Evolutionary conservation across 1,140 invertebrate genomes (phyloP).

Genomic region (Sitophilus oryzae): DNA sequence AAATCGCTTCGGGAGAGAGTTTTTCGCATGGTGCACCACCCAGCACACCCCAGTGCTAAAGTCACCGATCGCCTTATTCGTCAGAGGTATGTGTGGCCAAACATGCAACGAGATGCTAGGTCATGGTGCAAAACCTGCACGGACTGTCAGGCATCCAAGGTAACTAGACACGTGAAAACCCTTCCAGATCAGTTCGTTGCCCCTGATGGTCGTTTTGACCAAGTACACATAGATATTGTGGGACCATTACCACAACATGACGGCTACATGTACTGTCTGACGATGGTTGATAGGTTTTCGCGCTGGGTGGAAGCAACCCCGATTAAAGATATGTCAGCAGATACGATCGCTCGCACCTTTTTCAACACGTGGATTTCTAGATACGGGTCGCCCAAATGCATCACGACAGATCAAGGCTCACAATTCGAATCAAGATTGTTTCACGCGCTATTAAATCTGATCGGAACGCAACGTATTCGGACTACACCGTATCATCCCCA

Average conservation of each 20-base stretch:
- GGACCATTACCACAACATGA: slow-evolving; percentile 42
- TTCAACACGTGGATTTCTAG: slow-evolving; percentile 35
- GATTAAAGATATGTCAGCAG: slow-evolving; percentile 37
- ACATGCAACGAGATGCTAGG: slow-evolving; percentile 30
- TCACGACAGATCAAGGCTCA: slow-evolving; percentile 44
- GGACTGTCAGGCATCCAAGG: slow-evolving; percentile 33
- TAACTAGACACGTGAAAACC: slow-evolving; percentile 11
- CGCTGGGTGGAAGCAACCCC: slow-evolving; percentile 45
- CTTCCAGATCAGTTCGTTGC: slow-evolving; percentile 27
- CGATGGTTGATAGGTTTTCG: slow-evolving; percentile 45
- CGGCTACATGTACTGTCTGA: no score
- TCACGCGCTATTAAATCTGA: not conserved
- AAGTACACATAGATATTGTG: no score
- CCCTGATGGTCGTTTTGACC: no score
- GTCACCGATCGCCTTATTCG: slow-evolving; percentile 13
- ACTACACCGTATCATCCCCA: slow-evolving; percentile 15
- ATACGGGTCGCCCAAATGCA: slow-evolving; percentile 38
- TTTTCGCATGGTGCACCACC: slow-evolving; percentile 4
- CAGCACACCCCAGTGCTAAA: slow-evolving; percentile 32
- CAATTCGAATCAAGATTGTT: slow-evolving; percentile 38
- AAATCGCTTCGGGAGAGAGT: not conserved
- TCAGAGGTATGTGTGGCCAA: slow-evolving; percentile 24
- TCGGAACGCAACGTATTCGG: not conserved
- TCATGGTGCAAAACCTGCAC: no score
- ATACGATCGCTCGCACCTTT: slow-evolving; percentile 35